phyloP scores from a whole-genome alignment of 2,113 vertebrate genomes.

The Elaphurus davidianus region DNA sequence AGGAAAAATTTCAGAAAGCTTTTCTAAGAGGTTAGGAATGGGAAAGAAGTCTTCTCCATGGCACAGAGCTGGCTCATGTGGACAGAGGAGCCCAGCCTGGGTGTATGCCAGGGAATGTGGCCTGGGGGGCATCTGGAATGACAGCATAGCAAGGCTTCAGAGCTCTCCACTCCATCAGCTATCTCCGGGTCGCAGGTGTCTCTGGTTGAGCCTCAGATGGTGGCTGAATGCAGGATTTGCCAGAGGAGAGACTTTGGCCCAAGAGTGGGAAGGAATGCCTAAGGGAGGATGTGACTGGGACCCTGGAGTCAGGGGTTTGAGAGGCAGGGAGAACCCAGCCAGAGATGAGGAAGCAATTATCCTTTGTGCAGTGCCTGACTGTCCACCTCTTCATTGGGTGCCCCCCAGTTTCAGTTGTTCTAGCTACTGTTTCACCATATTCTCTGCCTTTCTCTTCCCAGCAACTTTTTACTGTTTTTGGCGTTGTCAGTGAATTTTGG shows the following conservation, averaged over 20 bases:
- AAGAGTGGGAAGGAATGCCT: background rate
- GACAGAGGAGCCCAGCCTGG: background rate
- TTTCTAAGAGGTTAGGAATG: background rate
- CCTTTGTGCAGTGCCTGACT: background rate
- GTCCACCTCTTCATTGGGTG: background rate
- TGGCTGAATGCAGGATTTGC: background rate
- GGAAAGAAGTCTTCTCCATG: background rate
- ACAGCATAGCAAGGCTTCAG: background rate
- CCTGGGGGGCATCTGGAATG: background rate
- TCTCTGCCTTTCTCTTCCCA: background rate
- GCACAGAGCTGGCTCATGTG: background rate
- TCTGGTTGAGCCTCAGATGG: background rate
- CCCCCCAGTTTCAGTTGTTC: background rate
- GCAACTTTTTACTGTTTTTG: background rate
- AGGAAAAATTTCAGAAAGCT: background rate
- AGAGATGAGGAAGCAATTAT: background rate
- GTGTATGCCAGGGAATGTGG: background rate
- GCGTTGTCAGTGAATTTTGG: background rate
- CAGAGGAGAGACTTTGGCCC: background rate
- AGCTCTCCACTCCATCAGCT: background rate
- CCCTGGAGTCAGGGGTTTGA: background rate
- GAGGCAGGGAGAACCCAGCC: background rate
- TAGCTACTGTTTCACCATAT: background rate
- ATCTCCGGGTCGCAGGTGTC: background rate
- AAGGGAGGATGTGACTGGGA: background rate